These are phyloP conservation scores for Melanotaenia maccullochi DNA, from an alignment of 2,797 vertebrate species.

Conservation along the genomic window DNA sequence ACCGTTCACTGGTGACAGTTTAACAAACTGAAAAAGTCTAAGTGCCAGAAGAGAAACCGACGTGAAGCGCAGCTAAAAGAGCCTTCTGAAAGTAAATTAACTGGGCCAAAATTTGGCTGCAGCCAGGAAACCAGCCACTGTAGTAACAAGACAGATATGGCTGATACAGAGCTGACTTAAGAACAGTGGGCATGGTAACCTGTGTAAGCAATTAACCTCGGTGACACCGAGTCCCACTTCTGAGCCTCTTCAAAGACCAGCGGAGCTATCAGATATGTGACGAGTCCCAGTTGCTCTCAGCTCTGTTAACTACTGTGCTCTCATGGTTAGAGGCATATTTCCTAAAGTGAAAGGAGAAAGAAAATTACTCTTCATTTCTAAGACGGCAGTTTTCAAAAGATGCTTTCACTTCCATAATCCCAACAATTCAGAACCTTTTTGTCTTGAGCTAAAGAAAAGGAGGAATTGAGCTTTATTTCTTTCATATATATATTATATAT, in stretches of 20 bases:
- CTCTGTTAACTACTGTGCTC: constrained; percentile 53
- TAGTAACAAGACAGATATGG: constrained; percentile 28
- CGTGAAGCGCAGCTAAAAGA: constrained; percentile 46
- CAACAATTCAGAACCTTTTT: constrained; percentile 27
- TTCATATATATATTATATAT: no score
- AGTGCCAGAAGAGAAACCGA: constrained; percentile 39
- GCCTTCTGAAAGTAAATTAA: constrained; percentile 60
- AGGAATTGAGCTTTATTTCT: not conserved
- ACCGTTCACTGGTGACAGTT: constrained; percentile 37
- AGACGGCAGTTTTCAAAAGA: constrained; percentile 32
- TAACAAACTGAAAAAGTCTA: constrained; percentile 48
- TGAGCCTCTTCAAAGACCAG: constrained; percentile 62
- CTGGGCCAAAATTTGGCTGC: constrained; percentile 17
- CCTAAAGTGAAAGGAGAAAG: constrained; percentile 43
- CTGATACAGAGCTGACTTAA: constrained; percentile 35
- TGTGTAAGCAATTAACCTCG: constrained; percentile 76
- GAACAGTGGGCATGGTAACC: constrained; percentile 56
- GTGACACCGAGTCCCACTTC: constrained; percentile 57
- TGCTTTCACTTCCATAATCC: constrained; percentile 21
- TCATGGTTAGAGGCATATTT: constrained; percentile 38
- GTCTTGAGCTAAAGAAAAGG: constrained; percentile 21
- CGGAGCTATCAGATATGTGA: constrained; percentile 51
- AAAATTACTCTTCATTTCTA: constrained; percentile 47
- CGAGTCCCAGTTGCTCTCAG: constrained; percentile 50
- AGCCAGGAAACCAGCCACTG: constrained; percentile 20